A percentile compares a stretch with the other conserved stretches of the same genome.
phyloP scores from a whole-genome alignment of 2,113 vertebrate genomes.

The Bothrops jararaca region DNA sequence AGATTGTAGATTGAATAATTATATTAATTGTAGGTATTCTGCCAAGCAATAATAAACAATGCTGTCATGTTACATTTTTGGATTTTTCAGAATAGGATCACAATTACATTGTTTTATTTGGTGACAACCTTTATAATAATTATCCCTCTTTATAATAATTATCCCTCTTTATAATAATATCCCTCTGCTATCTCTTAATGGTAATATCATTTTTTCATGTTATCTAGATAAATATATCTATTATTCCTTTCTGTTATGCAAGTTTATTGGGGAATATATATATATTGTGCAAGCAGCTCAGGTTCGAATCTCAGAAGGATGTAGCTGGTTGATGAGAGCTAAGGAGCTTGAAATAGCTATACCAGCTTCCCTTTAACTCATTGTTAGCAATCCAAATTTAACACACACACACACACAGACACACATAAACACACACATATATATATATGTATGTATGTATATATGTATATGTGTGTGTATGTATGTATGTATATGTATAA shows the following conservation, averaged over 20 bases:
- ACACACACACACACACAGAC: too few species aligned
- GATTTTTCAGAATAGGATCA: neutral
- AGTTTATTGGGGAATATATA: too few species aligned
- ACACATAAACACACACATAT: too few species aligned
- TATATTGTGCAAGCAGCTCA: too few species aligned
- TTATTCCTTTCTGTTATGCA: neutral
- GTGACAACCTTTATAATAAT: neutral
- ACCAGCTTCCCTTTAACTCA: too few species aligned
- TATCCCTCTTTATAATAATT: neutral
- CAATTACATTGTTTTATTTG: neutral
- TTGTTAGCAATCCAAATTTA: too few species aligned
- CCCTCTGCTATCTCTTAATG: conserved; percentile 17
- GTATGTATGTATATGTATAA: too few species aligned
- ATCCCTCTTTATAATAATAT: neutral
- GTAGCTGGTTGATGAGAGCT: too few species aligned
- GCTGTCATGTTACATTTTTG: neutral
- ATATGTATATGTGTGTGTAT: too few species aligned
- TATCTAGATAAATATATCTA: conserved; percentile 21
- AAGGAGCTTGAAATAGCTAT: too few species aligned
- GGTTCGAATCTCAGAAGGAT: too few species aligned
- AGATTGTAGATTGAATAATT: neutral
- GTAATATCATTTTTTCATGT: conserved; percentile 16
- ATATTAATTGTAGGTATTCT: neutral
- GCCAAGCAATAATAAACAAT: neutral
- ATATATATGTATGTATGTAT: too few species aligned